These are phyloP conservation scores for Rhyzopertha dominica DNA, from an alignment of 1,140 invertebrate genomes.

Conservation along the genomic window DNA sequence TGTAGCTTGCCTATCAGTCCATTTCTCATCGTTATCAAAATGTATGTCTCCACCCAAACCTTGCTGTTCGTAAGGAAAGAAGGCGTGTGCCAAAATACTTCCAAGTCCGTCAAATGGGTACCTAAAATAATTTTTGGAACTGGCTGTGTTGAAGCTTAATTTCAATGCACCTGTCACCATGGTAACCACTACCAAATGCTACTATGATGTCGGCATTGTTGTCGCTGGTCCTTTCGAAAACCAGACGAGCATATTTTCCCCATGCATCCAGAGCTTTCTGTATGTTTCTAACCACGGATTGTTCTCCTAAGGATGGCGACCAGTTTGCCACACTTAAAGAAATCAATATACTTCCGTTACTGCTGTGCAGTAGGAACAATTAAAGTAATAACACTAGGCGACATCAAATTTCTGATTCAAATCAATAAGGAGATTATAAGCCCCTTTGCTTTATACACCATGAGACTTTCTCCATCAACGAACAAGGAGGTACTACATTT, in stretches of 20 bases:
- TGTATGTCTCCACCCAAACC: constrained; percentile 62
- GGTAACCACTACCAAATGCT: constrained; percentile 55
- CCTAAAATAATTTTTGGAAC: constrained; percentile 32
- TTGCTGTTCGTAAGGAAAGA: constrained; percentile 56
- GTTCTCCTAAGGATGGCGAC: constrained; percentile 53
- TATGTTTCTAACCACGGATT: constrained; percentile 51
- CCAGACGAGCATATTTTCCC: constrained; percentile 57
- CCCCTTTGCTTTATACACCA: no score
- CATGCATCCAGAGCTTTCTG: constrained; percentile 56
- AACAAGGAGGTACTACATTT: no score
- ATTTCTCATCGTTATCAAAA: constrained; percentile 71
- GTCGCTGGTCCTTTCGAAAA: constrained; percentile 47
- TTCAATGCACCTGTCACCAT: constrained; percentile 57
- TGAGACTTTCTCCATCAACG: no score
- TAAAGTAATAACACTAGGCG: no score
- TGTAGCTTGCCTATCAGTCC: constrained; percentile 44
- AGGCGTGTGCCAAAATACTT: constrained; percentile 68
- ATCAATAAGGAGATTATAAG: no score
- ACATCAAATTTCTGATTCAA: no score
- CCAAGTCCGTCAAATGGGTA: constrained; percentile 68
- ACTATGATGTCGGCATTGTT: constrained; percentile 61
- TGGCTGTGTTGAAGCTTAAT: constrained; percentile 2
- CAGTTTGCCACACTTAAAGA: constrained; percentile 59
- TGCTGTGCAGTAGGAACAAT: no score
- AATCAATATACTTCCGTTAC: no score